Evolutionary conservation across 64 coral and sea anemone genomes (phyloP).

Genomic region (Porites australiensis): DNA sequence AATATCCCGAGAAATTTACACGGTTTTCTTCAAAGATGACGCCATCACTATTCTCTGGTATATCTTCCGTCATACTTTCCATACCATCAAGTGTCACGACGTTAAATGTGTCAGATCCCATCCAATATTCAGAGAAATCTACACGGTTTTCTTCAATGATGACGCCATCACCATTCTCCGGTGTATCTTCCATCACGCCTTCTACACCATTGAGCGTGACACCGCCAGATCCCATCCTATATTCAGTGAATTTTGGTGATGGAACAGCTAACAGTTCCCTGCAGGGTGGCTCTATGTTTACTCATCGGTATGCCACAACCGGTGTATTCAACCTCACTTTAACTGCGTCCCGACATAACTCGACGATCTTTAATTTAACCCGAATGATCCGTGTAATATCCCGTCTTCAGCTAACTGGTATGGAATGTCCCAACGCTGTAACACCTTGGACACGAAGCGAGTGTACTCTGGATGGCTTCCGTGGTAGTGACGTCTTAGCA

Average conservation of each 20-base stretch:
- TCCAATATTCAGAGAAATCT: too few species aligned
- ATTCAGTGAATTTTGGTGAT: constrained; percentile 24
- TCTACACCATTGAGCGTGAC: background rate
- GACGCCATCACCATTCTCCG: too few species aligned
- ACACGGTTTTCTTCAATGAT: too few species aligned
- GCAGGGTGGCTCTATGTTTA: background rate
- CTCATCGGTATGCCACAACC: background rate
- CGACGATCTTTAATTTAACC: background rate
- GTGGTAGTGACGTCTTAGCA: background rate
- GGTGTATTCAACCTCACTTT: constrained; percentile 43
- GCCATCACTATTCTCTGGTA: too few species aligned
- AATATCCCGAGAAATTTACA: too few species aligned
- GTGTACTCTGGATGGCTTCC: background rate
- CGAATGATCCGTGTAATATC: background rate
- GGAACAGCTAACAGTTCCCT: background rate
- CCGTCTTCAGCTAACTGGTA: background rate
- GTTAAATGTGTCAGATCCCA: too few species aligned
- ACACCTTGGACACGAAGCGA: background rate
- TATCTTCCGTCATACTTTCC: too few species aligned
- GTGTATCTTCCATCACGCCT: too few species aligned
- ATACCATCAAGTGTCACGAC: too few species aligned
- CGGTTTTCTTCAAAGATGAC: too few species aligned
- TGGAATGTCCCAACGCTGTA: background rate
- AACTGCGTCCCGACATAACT: background rate
- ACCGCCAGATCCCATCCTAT: background rate